Percentiles rank a stretch among this genome's conserved stretches.
These are phyloP conservation scores for Uropetala carovei DNA, from an alignment of 2,888 invertebrate species.

Conservation along the genomic window DNA sequence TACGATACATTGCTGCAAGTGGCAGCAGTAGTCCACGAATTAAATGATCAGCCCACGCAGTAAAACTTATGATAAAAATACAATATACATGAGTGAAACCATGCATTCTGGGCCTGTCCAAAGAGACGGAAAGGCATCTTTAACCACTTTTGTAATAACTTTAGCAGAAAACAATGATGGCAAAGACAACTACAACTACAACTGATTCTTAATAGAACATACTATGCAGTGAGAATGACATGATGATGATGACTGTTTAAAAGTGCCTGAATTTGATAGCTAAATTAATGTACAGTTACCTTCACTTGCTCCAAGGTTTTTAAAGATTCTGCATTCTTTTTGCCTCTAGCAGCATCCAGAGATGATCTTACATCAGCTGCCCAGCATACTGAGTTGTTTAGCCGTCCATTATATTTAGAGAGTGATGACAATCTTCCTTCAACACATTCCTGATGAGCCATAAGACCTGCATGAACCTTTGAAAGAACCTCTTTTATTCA, in stretches of 20 bases:
- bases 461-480: conserved; percentile 76
- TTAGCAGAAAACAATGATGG: too few species aligned
- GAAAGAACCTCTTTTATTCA: conserved; percentile 61
- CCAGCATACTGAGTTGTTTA: conserved; percentile 79
- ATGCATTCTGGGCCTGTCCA: too few species aligned
- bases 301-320: background rate
- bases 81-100: too few species aligned
- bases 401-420: conserved; percentile 77
- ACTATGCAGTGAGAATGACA: too few species aligned
- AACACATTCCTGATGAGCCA: conserved; percentile 78
- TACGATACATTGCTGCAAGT: too few species aligned
- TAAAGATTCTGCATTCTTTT: background rate
- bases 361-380: conserved; percentile 77
- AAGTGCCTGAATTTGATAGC: conserved; percentile 72
- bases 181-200: too few species aligned
- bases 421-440: conserved; percentile 79
- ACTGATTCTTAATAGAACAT: too few species aligned
- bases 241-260: background rate
- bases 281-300: background rate
- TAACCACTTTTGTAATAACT: too few species aligned
- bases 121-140: too few species aligned
- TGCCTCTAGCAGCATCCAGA: conserved; percentile 69
- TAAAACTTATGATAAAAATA: too few species aligned
- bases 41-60: too few species aligned
- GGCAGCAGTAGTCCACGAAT: too few species aligned